Base-by-base conservation (phyloP, 1,140 invertebrate species). In the Catajapyx aquilonaris region DNA sequence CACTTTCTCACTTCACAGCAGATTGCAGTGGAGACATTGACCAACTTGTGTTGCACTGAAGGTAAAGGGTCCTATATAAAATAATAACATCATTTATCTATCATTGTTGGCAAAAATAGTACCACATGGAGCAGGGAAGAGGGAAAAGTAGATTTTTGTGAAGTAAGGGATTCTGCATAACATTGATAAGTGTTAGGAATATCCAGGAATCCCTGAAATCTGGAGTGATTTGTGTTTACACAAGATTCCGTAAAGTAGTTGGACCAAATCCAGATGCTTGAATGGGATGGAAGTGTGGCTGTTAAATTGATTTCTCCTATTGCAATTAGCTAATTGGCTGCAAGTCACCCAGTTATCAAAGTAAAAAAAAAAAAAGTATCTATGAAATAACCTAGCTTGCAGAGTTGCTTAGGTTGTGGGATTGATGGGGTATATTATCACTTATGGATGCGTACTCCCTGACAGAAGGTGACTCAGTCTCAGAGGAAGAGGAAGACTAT, bases 21-120 rank as follows among this genome's bases (percentile, higher is more conserved):
- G 44, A 60, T 67, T 46, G 65, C 71, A 4, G 50, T 76, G 37
- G 74, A 78, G 55, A 71, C 75, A 35, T 53, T 77, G 34, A 64
- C 74, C 11, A 79, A 80, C 54, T 52, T 79, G 20, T 75, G 71
- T 44, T 70, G 73, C 20, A 52, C 54, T 48, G 68, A 74, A 45
- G 70, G 70, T 64, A 45, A 41, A 46, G 30, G 10, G 2, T 13
- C n/a, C n/a, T n/a, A n/a, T n/a, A n/a, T n/a, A n/a, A n/a, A n/a
- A n/a, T n/a, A n/a, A n/a, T n/a, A n/a, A n/a, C n/a, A n/a, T 16
- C 18, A 35, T 36, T 2, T 36, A 16, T 21, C 15, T 20, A 2
- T 22, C 17, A n/a, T 28, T 20, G 34, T 15, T 21, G 2, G 11
- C 32, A 16, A 3, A 20, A 34, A 15, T 11, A 19, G 32, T 16